These are phyloP conservation scores for Cotesia congregata DNA, from an alignment of 2,888 invertebrate genomes.

Conservation along the genomic window DNA sequence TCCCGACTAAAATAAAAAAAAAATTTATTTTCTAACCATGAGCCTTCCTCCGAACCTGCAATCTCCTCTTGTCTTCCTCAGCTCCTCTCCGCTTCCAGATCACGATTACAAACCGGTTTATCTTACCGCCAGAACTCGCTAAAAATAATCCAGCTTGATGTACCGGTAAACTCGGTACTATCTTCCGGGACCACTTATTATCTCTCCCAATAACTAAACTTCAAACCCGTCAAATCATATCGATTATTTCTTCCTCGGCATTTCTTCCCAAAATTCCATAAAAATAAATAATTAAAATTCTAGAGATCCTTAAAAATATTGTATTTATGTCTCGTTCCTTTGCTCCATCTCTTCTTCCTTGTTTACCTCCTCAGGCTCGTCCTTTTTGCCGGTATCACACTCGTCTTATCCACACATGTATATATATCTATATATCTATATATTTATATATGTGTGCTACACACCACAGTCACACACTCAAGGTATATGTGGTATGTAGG, in stretches of 20 bases:
- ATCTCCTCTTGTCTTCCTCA: background rate
- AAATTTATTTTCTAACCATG: too few species aligned
- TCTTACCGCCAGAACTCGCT: constrained; percentile 47
- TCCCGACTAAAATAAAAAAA: too few species aligned
- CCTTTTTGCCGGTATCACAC: background rate
- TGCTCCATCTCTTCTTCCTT: background rate
- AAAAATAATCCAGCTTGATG: constrained; percentile 49
- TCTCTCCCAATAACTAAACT: background rate
- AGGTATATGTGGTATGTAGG: constrained; percentile 32
- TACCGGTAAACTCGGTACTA: constrained; percentile 4
- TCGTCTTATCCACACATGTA: background rate
- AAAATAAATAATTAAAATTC: too few species aligned
- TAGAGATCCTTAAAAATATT: background rate
- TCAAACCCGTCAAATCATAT: too few species aligned
- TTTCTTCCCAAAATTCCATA: too few species aligned
- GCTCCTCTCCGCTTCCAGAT: constrained; percentile 2
- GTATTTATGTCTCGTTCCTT: background rate
- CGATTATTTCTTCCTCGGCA: too few species aligned
- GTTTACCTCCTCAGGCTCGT: background rate
- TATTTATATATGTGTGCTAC: background rate
- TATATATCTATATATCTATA: background rate
- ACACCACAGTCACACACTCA: background rate
- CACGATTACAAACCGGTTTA: constrained; percentile 46
- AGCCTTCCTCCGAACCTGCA: background rate
- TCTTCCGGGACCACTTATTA: background rate